These are phyloP conservation scores for Rostratula benghalensis DNA, from an alignment of 2,113 vertebrate species.

Conservation along the genomic window DNA sequence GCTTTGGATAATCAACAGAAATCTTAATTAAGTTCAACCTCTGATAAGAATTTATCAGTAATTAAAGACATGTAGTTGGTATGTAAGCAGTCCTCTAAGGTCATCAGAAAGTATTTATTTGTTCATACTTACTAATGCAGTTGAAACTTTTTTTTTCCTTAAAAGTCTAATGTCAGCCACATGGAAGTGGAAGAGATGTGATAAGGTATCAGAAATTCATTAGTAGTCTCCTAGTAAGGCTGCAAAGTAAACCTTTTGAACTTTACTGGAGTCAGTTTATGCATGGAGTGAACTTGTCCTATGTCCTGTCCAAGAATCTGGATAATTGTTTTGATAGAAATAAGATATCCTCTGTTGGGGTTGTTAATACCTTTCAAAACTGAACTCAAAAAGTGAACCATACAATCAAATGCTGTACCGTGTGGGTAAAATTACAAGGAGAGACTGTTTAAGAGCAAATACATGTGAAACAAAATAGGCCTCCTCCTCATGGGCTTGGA, in stretches of 20 bases:
- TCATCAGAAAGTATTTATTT: not conserved
- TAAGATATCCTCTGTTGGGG: not conserved
- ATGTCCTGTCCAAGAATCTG: not conserved
- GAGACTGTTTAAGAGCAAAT: not conserved
- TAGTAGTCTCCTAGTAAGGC: not conserved
- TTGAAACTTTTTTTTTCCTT: not conserved
- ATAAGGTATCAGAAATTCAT: not conserved
- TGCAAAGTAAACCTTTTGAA: not conserved
- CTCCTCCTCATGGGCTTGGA: not conserved
- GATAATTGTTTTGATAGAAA: not conserved
- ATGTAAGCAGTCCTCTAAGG: not conserved
- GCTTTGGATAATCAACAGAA: slow-evolving; percentile 18
- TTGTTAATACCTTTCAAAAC: not conserved
- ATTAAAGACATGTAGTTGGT: not conserved
- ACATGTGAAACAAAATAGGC: not conserved
- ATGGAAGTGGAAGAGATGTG: not conserved
- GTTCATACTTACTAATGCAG: not conserved
- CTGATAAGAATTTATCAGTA: not conserved
- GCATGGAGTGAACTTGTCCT: not conserved
- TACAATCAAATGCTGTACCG: not conserved
- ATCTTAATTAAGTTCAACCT: not conserved
- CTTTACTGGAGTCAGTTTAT: not conserved
- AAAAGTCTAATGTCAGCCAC: not conserved
- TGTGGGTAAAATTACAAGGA: not conserved
- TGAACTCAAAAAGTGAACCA: not conserved